Conservation (phyloP, 2,888 invertebrate genomes). For the Hypena proboscidalis region DNA sequence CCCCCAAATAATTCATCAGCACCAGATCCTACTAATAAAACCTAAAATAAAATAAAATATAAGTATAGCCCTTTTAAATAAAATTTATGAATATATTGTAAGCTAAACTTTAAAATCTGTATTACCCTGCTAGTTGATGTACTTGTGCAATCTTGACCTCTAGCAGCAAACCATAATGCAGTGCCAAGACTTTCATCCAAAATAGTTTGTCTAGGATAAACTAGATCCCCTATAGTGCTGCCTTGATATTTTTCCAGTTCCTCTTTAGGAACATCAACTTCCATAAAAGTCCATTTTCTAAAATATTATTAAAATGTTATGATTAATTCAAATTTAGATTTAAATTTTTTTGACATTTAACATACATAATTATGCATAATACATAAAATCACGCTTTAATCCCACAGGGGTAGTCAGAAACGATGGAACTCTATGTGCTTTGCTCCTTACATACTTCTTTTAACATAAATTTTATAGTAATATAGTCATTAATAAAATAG, state of each 20-base stretch:
- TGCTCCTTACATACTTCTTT: too few relatives aligned
- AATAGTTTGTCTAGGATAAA: conserved; percentile 94
- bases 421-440: too few relatives aligned
- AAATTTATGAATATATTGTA: not conserved
- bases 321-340: not conserved
- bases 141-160: conserved; percentile 86
- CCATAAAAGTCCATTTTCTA: conserved; percentile 93
- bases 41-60: conserved; percentile 68
- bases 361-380: too few relatives aligned
- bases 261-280: conserved; percentile 89
- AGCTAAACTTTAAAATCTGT: not conserved
- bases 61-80: not conserved
- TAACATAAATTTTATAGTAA: not conserved
- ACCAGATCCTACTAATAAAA: conserved; percentile 95
- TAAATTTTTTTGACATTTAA: too few relatives aligned
- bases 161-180: conserved; percentile 98
- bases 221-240: conserved; percentile 88
- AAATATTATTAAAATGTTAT: conserved; percentile 5
- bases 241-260: conserved; percentile 87
- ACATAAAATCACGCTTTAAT: too few relatives aligned
- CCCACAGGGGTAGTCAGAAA: too few relatives aligned
- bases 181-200: conserved; percentile 98
- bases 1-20: conserved; percentile 99
- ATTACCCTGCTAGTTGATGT: conserved; percentile 87
- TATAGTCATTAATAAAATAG: not conserved